Base-by-base conservation (phyloP, 2,888 invertebrate species). In the Sphecodes monilicornis region DNA sequence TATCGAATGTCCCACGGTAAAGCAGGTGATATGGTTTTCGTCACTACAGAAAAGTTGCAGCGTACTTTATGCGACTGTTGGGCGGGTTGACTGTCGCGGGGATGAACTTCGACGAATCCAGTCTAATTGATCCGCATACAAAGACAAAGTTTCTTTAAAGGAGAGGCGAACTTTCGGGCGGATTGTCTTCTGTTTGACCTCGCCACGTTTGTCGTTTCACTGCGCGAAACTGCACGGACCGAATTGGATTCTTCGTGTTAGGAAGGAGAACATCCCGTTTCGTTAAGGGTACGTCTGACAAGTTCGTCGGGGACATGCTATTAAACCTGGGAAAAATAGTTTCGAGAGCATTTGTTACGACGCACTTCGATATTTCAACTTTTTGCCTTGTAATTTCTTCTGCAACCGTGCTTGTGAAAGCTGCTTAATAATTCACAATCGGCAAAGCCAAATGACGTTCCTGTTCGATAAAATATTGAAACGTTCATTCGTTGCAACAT, bases 111-210 rank as follows among this genome's bases (percentile, higher is more conserved):
- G 89, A 89, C 88, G 89, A 89, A 90, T 90, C 86, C 81, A 76
- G 86, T 89, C 87, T 92, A 92, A 93, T 93, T 93, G 92, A 93
- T 91, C 90, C 85, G 78, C 88, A 84, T 81, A 89, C 91, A 90
- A 90, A 90, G 89, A 91, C 90, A 80, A 86, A 88, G 87, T 87
- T 85, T 88, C 79, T 43, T 78, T n/a, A 72, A 64, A 36, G 79
- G 82, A 82, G 85, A 74, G 80, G 64, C 82, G 66, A 90, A 90
- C 87, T 92, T 93, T 88, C 88, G 78, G 86, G 18, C 64, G 89
- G 87, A 82, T 78, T 90, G 84, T 90, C 89, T 88, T 87, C 86
- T 87, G 79, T 92, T 90, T 90, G 89, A 92, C 88, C 89, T 76
- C 64, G 75, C 87, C 87, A 77, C 72, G 86, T 80, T 87, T 75